These are phyloP conservation scores for Arvicanthis niloticus DNA, from an alignment of 2,113 vertebrate species.

Conservation along the genomic window DNA sequence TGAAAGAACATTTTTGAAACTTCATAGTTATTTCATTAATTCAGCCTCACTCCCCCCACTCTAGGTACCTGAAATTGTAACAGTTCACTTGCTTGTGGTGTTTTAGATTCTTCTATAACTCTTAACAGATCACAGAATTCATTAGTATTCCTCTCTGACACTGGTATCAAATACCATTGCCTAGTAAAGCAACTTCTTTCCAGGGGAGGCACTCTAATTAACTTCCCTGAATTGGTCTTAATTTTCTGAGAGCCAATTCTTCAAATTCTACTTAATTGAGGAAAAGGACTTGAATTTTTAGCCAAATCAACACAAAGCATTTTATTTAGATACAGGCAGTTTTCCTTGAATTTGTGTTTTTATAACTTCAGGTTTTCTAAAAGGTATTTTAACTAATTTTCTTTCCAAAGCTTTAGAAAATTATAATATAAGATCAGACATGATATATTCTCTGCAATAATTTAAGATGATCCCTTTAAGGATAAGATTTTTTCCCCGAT, in stretches of 20 bases:
- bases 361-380: background rate
- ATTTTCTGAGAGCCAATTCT: slow-evolving; percentile 53
- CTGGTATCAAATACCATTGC: slow-evolving; percentile 49
- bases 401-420: slow-evolving; percentile 34
- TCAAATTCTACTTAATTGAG: slow-evolving; percentile 58
- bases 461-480: background rate
- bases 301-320: slow-evolving; percentile 47
- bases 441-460: background rate
- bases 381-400: slow-evolving; percentile 50
- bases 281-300: slow-evolving; percentile 52
- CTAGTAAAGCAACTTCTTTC: slow-evolving; percentile 66
- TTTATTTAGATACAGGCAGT: slow-evolving; percentile 66
- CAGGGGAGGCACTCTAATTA: background rate
- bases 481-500: background rate
- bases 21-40: slow-evolving; percentile 2
- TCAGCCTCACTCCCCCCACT: background rate
- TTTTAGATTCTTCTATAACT: background rate
- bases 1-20: slow-evolving; percentile 33
- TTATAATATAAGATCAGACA: background rate
- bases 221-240: slow-evolving; percentile 54
- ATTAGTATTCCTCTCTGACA: slow-evolving; percentile 61
- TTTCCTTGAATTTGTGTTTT: slow-evolving; percentile 55
- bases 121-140: slow-evolving; percentile 44
- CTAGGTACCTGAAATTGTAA: slow-evolving; percentile 15
- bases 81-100: background rate